Base-by-base conservation (phyloP, 2,888 invertebrate genomes). In the Boloria selene region DNA sequence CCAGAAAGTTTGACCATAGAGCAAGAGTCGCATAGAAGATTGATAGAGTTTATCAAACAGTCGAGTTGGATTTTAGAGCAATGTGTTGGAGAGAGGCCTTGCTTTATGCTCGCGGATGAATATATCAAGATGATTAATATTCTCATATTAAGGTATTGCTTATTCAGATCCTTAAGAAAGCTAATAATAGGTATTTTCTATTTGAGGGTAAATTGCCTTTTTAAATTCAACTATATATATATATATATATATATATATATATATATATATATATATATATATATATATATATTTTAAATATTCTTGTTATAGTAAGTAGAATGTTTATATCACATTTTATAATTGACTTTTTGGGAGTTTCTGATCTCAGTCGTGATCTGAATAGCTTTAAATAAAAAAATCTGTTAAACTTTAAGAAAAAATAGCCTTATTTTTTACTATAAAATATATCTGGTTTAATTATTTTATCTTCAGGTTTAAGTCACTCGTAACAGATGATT, bases 81-180 rank as follows among this genome's bases (percentile, higher is more conserved):
- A 66, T 73, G 73, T 13, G 47, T 60, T 1, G 70, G 64, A 0
- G 26, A 31, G 0, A 55, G 1, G 2, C 83, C 83, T 0, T 89
- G 89, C 70, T 88, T 83, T 64, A 38, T 84, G 5, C 68, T 88
- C 3, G 77, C 80, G 0, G 86, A 88, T 65, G 86, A 88, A 47
- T 86, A 83, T 65, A 69, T 82, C 3, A 81, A 84, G 60, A 72
- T 88, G 61, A 16, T 87, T 42, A 82, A 85, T 64, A 69, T 85
- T n/a, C 53, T 87, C 6, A 16, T 86, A 2, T 80, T 79, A 77
- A 85, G 78, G 90, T 89, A 45, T 13, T n/a, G 5, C 14, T 10
- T 49, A 49, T 16, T 49, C 6, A 5, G 0, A 5, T 10, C 6
- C n/a, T n/a, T 47, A 2, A n/a, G 13, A 38, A 2, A 22, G 22